Conservation (phyloP, 2,888 invertebrate genomes). For the Drosophila imparisetae region DNA sequence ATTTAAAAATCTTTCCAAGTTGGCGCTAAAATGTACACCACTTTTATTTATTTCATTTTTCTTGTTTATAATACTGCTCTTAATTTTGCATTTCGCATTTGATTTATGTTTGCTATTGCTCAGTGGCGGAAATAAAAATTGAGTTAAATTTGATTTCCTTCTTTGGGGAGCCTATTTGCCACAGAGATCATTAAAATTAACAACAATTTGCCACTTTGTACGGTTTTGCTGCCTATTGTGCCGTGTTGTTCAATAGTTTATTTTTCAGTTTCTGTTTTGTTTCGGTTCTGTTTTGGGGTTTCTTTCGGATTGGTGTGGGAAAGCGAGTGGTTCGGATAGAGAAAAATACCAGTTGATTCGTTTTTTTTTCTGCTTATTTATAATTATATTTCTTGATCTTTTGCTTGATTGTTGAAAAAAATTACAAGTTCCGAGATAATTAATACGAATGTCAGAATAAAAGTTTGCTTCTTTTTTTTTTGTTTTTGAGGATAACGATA, state of each 20-base stretch:
- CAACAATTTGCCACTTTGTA: slow-evolving; percentile 76
- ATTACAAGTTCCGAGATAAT: slow-evolving; percentile 45
- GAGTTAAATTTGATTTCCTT: slow-evolving; percentile 35
- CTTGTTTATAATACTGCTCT: slow-evolving; percentile 54
- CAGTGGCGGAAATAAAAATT: slow-evolving; percentile 36
- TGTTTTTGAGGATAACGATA: slow-evolving; percentile 10
- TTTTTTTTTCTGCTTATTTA: slow-evolving; percentile 11
- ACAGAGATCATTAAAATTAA: slow-evolving; percentile 47
- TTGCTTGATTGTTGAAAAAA: slow-evolving; percentile 26
- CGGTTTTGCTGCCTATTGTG: slow-evolving; percentile 36
- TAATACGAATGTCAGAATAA: slow-evolving; percentile 5
- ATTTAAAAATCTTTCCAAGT: slow-evolving; percentile 42
- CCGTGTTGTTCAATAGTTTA: slow-evolving; percentile 31
- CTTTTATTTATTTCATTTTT: slow-evolving; percentile 1
- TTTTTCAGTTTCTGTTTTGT: slow-evolving; percentile 37
- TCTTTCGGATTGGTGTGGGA: slow-evolving; percentile 45
- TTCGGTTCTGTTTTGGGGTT: slow-evolving; percentile 41
- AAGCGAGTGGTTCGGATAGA: slow-evolving; percentile 46
- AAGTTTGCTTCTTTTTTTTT: not conserved
- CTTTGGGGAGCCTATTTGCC: slow-evolving; percentile 4
- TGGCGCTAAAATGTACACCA: slow-evolving; percentile 28
- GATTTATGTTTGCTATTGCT: slow-evolving; percentile 27
- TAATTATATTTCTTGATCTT: slow-evolving; percentile 34
- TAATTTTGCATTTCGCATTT: slow-evolving; percentile 22
- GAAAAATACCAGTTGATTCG: slow-evolving; percentile 67